Evolutionary conservation across 2,113 vertebrate species (phyloP), one percentile per base, ranked within the genome.

Genomic region (Pygoscelis antarcticus): DNA sequence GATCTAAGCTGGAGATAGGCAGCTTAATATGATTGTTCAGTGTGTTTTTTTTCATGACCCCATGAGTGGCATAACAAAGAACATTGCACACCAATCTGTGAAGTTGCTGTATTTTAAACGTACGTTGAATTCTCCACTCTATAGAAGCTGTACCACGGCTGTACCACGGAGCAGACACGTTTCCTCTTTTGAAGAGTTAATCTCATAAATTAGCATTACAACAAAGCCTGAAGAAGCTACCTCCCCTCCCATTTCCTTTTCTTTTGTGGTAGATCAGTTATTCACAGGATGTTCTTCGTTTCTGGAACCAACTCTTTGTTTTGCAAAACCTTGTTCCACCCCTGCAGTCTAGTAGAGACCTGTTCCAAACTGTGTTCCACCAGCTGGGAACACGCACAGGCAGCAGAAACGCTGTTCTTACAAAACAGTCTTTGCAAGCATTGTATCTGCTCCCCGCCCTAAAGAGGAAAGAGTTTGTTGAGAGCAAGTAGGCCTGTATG

Each of bases 291-390:
- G 1, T 54, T 90, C 94, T 90, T 82, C 83, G 80, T 61, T 90
- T 94, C 90, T 94, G 95, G 90, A 94, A 85, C 44, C 27, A 90
- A 21, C 38, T 86, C 52, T 81, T 85, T 91, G 84, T 94, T 97
- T 98, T 96, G 89, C 52, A 93, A 62, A 92, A 38, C 26, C 30
- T 29, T 5, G 19, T 83, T 89, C 94, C 83, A 92, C 49, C 83
- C 92, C 19, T 66, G 57, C 46, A 87, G 69, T 96, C 95, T 92
- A 83, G 81, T 54, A 94, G 82, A 92, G 83, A 96, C 84, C 92
- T 83, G 92, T 83, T 96, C 46, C 75, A 76, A 84, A 83, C 78
- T 44, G 51, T 81, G 76, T 91, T 96, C 82, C 85, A 70, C 72
- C 2, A 8, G 42, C 87, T 97, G 88, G 97, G 89, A 96, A 94